Evolutionary conservation across 2,888 invertebrate species (phyloP).

Genomic region (Papilio protenor): DNA sequence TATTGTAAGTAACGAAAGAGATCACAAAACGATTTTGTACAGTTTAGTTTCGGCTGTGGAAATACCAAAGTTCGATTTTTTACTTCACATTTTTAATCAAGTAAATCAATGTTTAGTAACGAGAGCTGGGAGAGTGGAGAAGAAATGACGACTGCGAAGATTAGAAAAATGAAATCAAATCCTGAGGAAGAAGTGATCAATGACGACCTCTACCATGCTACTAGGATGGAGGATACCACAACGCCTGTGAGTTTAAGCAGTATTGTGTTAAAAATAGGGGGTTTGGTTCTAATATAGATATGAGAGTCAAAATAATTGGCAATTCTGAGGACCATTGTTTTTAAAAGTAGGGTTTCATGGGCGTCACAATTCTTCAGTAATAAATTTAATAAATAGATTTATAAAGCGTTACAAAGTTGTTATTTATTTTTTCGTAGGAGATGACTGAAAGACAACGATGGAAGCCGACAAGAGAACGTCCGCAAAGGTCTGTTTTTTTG

Average conservation of each 20-base stretch:
- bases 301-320: neutral
- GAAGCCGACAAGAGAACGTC: conserved; percentile 40
- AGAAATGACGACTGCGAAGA: conserved; percentile 13
- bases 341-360: neutral
- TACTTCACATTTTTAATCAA: neutral
- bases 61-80: neutral
- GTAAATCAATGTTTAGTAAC: neutral
- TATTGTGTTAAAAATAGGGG: neutral
- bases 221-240: conserved; percentile 22
- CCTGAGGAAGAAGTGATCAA: conserved; percentile 27
- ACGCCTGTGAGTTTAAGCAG: conserved; percentile 17
- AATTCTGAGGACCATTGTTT: neutral
- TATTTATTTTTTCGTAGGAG: conserved; percentile 27
- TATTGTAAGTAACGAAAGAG: too few relatives aligned
- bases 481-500: conserved; percentile 32
- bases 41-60: too few relatives aligned
- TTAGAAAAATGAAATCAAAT: conserved; percentile 9
- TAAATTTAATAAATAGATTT: neutral
- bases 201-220: conserved; percentile 19
- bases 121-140: conserved; percentile 13
- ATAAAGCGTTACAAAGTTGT: neutral
- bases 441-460: conserved; percentile 37
- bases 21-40: too few relatives aligned
- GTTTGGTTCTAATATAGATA: neutral
- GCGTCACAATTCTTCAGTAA: neutral